phyloP scores from a whole-genome alignment of 2,797 vertebrate genomes.

The Alfaro cultratus region DNA sequence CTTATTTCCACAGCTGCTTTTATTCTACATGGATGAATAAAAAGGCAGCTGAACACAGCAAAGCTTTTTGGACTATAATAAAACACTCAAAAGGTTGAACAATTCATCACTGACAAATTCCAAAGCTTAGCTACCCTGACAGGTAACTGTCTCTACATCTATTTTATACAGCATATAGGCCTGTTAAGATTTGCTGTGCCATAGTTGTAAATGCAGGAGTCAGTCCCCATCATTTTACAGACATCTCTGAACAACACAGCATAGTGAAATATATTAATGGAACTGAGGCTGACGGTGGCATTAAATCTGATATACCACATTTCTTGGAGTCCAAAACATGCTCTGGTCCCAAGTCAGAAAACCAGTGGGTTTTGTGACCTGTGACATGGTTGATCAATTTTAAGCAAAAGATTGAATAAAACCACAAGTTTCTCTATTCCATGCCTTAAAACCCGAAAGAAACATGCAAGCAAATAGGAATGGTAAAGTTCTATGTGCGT shows the following conservation, averaged over 20 bases:
- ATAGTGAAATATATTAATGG: not conserved
- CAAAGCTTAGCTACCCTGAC: constrained; percentile 12
- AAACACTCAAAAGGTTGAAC: constrained; percentile 38
- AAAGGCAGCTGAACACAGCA: constrained; percentile 56
- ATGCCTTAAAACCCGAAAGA: not conserved
- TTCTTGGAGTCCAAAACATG: not conserved
- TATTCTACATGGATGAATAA: constrained; percentile 71
- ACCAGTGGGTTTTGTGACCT: not conserved
- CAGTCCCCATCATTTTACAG: not conserved
- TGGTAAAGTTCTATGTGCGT: not conserved
- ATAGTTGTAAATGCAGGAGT: constrained; percentile 1
- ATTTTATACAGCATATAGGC: not conserved
- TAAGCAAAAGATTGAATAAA: not conserved
- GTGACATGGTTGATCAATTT: not conserved
- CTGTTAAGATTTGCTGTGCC: not conserved
- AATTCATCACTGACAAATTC: constrained; percentile 17
- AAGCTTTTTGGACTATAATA: constrained; percentile 40
- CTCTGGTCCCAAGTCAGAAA: not conserved
- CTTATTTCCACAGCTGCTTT: constrained; percentile 62
- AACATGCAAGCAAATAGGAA: not conserved
- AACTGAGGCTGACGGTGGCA: not conserved
- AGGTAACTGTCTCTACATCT: not conserved
- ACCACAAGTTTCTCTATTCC: not conserved
- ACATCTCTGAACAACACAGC: constrained; percentile 7
- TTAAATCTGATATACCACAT: not conserved